Evolutionary conservation across 2,113 vertebrate species (phyloP), one percentile per base, ranked within the genome.

Genomic region (Nematolebias whitei): DNA sequence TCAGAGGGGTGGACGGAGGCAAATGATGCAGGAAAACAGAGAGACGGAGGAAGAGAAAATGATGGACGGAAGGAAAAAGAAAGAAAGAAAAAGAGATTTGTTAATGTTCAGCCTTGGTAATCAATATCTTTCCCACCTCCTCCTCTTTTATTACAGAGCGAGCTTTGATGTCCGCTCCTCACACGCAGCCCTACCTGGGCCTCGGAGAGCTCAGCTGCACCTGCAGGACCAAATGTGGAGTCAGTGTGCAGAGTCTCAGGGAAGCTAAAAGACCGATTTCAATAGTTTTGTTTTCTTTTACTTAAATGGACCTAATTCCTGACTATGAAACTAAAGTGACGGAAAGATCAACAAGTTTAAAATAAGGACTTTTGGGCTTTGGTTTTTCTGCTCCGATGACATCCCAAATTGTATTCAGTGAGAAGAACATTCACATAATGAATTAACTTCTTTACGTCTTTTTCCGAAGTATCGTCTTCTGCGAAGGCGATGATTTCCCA

Each of bases 51-150:
- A 45, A 71, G 72, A 63, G n/a, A 72, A 57, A 82, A 78, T 85
- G 80, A 85, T 82, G 68, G 76, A 82, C 71, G 12, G 82, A 82
- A 10, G 9, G 9, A 35, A 47, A 20, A 47, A 58, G 77, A 81
- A 74, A 32, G 52, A 60, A 57, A 78, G 80, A 81, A 73, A 85
- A 81, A 81, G 82, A 85, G 79, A 84, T 89, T 87, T 83, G 77
- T 80, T 89, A 86, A 90, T 89, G 87, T 88, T 89, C 85, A 63
- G 62, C 74, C 79, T 73, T 43, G 58, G 75, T 89, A 84, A 89
- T 91, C 86, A 80, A 90, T 90, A 90, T 69, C 63, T 66, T 72
- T 81, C 72, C 83, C 85, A 81, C 85, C 84, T 74, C 83, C 83
- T 87, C 58, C 63, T 86, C 83, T 85, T 87, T 89, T 89, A 89